These are phyloP conservation scores for Brachionus asplanchnoidis DNA, from an alignment of 1,140 invertebrate genomes.

Conservation along the genomic window DNA sequence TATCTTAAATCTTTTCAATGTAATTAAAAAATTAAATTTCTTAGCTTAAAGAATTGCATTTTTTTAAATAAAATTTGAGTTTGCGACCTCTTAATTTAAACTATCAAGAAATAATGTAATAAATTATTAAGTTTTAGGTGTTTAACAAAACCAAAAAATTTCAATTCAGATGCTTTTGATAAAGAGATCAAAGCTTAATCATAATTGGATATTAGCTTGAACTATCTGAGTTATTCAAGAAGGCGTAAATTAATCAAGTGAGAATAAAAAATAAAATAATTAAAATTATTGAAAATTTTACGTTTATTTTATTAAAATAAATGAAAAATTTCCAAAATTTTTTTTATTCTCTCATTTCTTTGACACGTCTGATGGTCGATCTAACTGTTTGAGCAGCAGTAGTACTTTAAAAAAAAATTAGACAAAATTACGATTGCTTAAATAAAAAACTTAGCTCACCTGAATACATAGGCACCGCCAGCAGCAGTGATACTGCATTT, in stretches of 20 bases:
- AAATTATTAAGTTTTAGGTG: no score
- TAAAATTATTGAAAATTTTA: conserved; percentile 22
- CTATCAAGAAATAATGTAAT: no score
- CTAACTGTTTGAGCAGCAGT: conserved; percentile 89
- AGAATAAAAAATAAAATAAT: not conserved
- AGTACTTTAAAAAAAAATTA: conserved; percentile 65
- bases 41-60: no score
- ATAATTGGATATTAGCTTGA: no score
- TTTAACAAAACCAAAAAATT: no score
- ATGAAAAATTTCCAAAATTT: conserved; percentile 24
- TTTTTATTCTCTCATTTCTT: conserved; percentile 83
- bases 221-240: no score
- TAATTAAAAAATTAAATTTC: no score
- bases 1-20: no score
- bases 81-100: no score
- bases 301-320: conserved; percentile 35
- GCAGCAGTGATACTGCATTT: conserved; percentile 90
- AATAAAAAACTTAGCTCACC: conserved; percentile 47
- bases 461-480: conserved; percentile 86
- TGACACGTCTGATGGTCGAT: conserved; percentile 86
- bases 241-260: not conserved
- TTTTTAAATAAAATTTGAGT: no score
- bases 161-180: no score
- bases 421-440: not conserved
- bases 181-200: no score